Evolutionary conservation across 2,888 invertebrate genomes (phyloP).

Genomic region (Bombylius major): DNA sequence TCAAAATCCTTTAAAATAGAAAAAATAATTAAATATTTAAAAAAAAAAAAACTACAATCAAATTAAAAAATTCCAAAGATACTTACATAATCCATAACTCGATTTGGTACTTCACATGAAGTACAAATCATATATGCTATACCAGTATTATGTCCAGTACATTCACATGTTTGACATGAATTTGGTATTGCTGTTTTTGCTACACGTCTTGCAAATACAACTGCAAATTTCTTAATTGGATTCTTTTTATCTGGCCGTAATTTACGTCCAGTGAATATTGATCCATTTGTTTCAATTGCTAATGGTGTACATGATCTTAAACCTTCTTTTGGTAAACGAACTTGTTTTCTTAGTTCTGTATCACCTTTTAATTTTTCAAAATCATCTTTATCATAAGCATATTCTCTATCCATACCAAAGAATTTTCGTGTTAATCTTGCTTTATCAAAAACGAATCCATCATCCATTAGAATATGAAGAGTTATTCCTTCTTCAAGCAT

Average conservation of each 20-base stretch:
- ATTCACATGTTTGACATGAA: constrained; percentile 54
- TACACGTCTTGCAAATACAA: constrained; percentile 53
- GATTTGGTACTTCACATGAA: constrained; percentile 40
- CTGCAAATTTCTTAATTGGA: constrained; percentile 48
- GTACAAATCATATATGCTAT: constrained; percentile 53
- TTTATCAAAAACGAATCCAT: constrained; percentile 64
- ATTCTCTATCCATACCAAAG: constrained; percentile 63
- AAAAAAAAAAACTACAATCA: background rate
- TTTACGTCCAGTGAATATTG: constrained; percentile 50
- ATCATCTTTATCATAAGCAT: constrained; percentile 71
- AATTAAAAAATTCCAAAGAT: constrained; percentile 9
- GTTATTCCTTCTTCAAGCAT: constrained; percentile 68
- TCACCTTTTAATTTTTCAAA: constrained; percentile 57
- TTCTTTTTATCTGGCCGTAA: constrained; percentile 43
- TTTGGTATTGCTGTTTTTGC: constrained; percentile 48
- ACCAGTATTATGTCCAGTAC: constrained; percentile 51
- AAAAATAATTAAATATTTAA: background rate
- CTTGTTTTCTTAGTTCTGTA: constrained; percentile 54
- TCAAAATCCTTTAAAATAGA: constrained; percentile 9
- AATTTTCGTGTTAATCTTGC: constrained; percentile 57
- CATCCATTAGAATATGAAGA: constrained; percentile 71
- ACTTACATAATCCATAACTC: constrained; percentile 41
- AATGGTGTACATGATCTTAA: constrained; percentile 69
- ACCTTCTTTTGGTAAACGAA: constrained; percentile 60
- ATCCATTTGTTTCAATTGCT: constrained; percentile 71